phyloP scores from a whole-genome alignment of 2,113 vertebrate genomes.

The Dolichotis patagonum region DNA sequence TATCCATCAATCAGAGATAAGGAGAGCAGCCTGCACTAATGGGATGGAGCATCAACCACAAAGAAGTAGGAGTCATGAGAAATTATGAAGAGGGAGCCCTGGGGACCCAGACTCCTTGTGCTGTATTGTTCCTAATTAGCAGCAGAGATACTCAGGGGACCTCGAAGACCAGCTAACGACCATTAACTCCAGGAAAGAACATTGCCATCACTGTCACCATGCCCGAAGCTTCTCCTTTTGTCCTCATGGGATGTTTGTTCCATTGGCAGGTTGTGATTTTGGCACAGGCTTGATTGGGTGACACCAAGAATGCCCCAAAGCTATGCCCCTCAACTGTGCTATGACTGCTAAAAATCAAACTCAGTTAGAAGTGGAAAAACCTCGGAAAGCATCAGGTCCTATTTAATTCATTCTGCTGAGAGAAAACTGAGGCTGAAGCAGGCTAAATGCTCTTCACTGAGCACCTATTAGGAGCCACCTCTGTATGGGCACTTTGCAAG shows the following conservation, averaged over 20 bases:
- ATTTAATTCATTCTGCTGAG: not conserved
- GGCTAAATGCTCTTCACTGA: not conserved
- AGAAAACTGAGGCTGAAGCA: not conserved
- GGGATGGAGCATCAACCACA: not conserved
- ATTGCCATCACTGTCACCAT: not conserved
- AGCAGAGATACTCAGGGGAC: not conserved
- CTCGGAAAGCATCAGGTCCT: not conserved
- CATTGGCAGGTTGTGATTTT: conserved; percentile 65
- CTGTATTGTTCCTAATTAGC: conserved; percentile 69
- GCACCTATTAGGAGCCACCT: not conserved
- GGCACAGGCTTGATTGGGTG: conserved; percentile 58
- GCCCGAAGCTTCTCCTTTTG: not conserved
- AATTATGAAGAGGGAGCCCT: conserved; percentile 46
- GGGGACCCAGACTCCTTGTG: conserved; percentile 8
- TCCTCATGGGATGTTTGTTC: conserved; percentile 6
- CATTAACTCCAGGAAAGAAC: conserved; percentile 47
- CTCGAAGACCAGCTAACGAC: conserved; percentile 50
- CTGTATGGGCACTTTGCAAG: rapidly evolving
- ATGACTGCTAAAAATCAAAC: conserved; percentile 9
- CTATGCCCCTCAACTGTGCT: conserved; percentile 23
- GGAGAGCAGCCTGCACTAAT: conserved; percentile 49
- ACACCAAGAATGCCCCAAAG: conserved; percentile 4
- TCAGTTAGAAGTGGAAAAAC: not conserved
- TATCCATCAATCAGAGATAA: conserved; percentile 58
- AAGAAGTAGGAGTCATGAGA: conserved; percentile 48